Evolutionary conservation across 1,140 invertebrate species (phyloP).

Genomic region (Ylistrum balloti): DNA sequence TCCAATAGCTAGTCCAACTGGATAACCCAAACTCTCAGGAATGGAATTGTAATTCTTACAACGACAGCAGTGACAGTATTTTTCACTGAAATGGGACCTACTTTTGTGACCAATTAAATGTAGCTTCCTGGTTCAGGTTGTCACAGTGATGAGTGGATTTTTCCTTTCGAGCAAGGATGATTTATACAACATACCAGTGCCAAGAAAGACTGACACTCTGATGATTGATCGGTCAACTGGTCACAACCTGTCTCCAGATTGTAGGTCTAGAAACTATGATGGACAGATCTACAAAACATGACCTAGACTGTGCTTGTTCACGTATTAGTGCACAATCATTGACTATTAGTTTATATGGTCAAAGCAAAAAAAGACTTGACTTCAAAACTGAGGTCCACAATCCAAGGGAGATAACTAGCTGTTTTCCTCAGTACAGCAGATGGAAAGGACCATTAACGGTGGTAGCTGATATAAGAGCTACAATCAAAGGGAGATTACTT

Average conservation of each 20-base stretch:
- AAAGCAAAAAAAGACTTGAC: no score
- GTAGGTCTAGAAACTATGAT: not conserved
- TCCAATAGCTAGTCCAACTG: not conserved
- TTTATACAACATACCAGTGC: not conserved
- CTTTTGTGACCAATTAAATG: not conserved
- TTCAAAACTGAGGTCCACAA: no score
- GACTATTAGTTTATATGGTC: no score
- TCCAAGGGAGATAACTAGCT: not conserved
- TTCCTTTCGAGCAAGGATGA: not conserved
- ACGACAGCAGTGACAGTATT: conserved; percentile 17
- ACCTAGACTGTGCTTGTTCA: not conserved
- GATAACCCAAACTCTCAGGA: not conserved
- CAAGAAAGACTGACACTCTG: no score
- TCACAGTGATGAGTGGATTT: no score
- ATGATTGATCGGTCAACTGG: not conserved
- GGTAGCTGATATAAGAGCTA: no score
- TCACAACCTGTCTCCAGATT: not conserved
- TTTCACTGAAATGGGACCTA: not conserved
- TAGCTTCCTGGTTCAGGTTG: not conserved
- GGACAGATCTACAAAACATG: not conserved
- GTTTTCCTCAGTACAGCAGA: not conserved
- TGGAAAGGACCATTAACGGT: no score
- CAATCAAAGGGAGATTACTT: no score
- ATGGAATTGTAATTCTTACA: not conserved
- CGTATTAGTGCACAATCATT: no score